Evolutionary conservation across 2,888 invertebrate genomes (phyloP).

Genomic region (Blastobasis lacticolella): DNA sequence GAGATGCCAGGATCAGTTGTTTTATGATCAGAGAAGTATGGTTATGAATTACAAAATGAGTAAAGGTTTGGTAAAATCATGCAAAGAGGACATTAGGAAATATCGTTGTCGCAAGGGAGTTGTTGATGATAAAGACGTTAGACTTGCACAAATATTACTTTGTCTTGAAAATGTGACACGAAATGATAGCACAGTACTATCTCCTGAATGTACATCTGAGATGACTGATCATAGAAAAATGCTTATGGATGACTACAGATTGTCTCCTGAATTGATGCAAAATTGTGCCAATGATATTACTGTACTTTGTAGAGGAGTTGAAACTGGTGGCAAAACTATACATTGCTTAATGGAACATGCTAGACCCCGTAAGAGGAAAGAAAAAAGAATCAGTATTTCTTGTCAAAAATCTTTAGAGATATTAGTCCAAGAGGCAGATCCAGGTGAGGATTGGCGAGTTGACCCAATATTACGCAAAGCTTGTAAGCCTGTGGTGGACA

Average conservation of each 20-base stretch:
- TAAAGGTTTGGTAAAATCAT: slow-evolving; percentile 89
- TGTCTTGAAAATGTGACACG: slow-evolving; percentile 89
- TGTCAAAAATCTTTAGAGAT: slow-evolving; percentile 87
- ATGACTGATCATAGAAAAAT: slow-evolving; percentile 93
- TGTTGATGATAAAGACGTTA: slow-evolving; percentile 86
- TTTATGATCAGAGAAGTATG: slow-evolving; percentile 89
- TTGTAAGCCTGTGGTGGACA: slow-evolving; percentile 88
- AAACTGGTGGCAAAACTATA: slow-evolving; percentile 90
- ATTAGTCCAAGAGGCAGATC: slow-evolving; percentile 89
- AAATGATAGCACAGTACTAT: slow-evolving; percentile 82
- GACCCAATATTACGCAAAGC: slow-evolving; percentile 92
- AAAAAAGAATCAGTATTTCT: slow-evolving; percentile 77
- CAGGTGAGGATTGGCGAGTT: slow-evolving; percentile 96
- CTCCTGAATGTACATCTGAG: slow-evolving; percentile 87
- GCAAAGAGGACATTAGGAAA: slow-evolving; percentile 90
- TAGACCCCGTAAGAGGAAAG: slow-evolving; percentile 76
- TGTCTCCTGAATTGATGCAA: slow-evolving; percentile 94
- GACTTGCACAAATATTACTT: slow-evolving; percentile 91
- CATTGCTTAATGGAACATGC: slow-evolving; percentile 96
- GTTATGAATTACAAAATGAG: slow-evolving; percentile 93
- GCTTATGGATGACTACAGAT: slow-evolving; percentile 93
- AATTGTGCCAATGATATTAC: slow-evolving; percentile 90
- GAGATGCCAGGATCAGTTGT: slow-evolving; percentile 87
- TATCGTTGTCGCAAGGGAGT: slow-evolving; percentile 89
- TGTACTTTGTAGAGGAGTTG: slow-evolving; percentile 81